Evolutionary conservation across 2,113 vertebrate genomes (phyloP).

Genomic region (Pangasianodon hypophthalmus): DNA sequence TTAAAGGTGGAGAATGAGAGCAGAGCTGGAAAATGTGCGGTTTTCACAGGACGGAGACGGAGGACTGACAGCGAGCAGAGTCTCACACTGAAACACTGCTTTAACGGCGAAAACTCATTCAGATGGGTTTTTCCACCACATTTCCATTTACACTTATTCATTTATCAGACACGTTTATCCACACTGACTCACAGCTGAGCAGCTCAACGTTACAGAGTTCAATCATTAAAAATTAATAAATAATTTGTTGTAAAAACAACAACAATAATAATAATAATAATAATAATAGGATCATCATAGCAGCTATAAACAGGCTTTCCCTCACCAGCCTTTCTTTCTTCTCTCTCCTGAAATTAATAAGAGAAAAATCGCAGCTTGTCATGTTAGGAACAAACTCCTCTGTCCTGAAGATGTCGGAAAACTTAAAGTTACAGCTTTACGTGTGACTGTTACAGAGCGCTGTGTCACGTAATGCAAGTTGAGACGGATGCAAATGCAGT

Average conservation of each 20-base stretch:
- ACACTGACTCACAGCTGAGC: neutral
- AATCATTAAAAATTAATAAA: too few species aligned
- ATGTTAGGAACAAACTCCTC: too few species aligned
- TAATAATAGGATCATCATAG: too few species aligned
- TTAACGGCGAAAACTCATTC: neutral
- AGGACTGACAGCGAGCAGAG: neutral
- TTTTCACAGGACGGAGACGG: neutral
- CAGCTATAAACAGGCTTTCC: too few species aligned
- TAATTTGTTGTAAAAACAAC: neutral
- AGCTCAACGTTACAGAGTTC: neutral
- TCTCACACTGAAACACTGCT: neutral
- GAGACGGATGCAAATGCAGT: too few species aligned
- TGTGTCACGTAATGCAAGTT: too few species aligned
- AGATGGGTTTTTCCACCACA: neutral
- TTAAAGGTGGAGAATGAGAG: neutral
- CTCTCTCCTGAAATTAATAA: too few species aligned
- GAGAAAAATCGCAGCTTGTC: too few species aligned
- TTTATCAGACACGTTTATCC: neutral
- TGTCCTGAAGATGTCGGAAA: too few species aligned
- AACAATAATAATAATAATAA: neutral
- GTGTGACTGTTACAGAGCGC: too few species aligned
- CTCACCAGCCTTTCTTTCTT: too few species aligned
- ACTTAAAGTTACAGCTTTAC: too few species aligned
- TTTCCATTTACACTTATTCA: conserved; percentile 7
- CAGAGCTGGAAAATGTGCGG: conserved; percentile 13